Percentiles rank a stretch among this genome's conserved stretches.
Evolutionary conservation across 2,113 vertebrate species (phyloP).

Genomic region (Kryptolebias marmoratus): DNA sequence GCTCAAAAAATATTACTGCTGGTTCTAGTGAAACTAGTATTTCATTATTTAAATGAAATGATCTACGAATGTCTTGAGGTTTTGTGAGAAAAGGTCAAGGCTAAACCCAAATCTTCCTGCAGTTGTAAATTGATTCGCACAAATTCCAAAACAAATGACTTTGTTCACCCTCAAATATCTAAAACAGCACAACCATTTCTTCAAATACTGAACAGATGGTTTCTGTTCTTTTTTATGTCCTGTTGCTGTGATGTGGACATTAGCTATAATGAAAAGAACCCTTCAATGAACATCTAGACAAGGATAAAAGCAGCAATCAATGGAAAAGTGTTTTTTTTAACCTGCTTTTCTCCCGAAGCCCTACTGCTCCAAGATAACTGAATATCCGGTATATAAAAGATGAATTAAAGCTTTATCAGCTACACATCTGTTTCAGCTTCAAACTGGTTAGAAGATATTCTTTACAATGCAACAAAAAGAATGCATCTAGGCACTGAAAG

Average conservation of each 20-base stretch:
- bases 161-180: background rate
- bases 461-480: background rate
- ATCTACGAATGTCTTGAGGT: too few relatives aligned
- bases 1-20: too few relatives aligned
- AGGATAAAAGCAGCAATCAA: background rate
- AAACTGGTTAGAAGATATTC: background rate
- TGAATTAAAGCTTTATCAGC: too few relatives aligned
- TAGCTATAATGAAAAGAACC: background rate
- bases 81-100: too few relatives aligned
- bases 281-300: background rate
- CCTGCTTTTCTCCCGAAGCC: too few relatives aligned
- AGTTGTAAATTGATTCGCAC: background rate
- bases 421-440: background rate
- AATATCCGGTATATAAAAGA: too few relatives aligned
- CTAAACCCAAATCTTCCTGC: background rate
- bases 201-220: background rate
- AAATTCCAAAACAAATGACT: too few relatives aligned
- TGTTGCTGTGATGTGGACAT: background rate
- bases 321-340: background rate
- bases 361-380: too few relatives aligned
- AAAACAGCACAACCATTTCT: background rate
- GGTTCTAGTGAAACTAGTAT: too few relatives aligned
- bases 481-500: background rate
- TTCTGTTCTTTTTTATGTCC: background rate
- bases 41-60: too few relatives aligned